These are phyloP conservation scores for Hepsetus odoe DNA, from an alignment of 2,113 vertebrate genomes.

Conservation along the genomic window DNA sequence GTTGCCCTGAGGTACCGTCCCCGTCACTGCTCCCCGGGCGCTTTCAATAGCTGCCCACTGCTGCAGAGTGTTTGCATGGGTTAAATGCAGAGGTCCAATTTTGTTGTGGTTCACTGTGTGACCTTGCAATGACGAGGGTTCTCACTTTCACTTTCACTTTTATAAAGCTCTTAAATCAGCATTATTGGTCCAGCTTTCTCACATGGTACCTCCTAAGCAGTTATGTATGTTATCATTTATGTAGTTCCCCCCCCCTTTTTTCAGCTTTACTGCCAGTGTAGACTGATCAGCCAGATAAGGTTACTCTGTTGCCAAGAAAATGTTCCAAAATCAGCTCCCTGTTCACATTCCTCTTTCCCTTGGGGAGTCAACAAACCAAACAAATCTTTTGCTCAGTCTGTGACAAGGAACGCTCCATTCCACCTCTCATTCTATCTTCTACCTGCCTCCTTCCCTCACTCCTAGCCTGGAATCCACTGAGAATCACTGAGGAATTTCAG, in stretches of 20 bases:
- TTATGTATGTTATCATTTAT: background rate
- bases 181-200: background rate
- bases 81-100: no score
- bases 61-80: no score
- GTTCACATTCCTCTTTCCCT: constrained; percentile 45
- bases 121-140: no score
- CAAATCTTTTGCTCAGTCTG: constrained; percentile 14
- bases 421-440: background rate
- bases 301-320: constrained; percentile 1
- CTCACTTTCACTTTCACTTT: no score
- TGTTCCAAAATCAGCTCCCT: constrained; percentile 11
- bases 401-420: constrained; percentile 13
- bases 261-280: background rate
- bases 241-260: background rate
- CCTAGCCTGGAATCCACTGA: constrained; percentile 39
- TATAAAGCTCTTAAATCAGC: no score
- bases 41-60: no score
- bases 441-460: background rate
- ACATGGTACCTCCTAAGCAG: background rate
- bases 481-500: constrained; percentile 62
- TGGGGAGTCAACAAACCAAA: constrained; percentile 48
- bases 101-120: no score
- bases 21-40: no score
- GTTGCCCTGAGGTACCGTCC: no score
- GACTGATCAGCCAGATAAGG: background rate